Evolutionary conservation across 2,113 vertebrate genomes (phyloP).

Genomic region (Erythrocercus mccallii): DNA sequence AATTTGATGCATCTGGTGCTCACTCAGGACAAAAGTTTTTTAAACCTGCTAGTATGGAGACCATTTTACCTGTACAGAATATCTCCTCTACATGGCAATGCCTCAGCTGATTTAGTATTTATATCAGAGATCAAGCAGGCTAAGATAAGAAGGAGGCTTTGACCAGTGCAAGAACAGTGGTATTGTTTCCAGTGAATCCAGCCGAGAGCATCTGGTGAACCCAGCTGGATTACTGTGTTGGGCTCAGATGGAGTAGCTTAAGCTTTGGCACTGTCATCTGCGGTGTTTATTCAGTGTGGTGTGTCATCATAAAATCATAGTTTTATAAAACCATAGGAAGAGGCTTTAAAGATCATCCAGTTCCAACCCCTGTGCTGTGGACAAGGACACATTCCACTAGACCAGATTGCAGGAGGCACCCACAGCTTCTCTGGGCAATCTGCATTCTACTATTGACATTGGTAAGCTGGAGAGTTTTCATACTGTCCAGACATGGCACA

Average conservation of each 20-base stretch:
- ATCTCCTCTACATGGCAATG: not conserved
- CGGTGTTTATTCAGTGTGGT: not conserved
- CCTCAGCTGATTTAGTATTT: not conserved
- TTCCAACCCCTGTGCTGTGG: rapidly evolving
- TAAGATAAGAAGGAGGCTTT: not conserved
- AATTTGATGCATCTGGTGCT: not conserved
- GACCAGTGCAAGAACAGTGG: not conserved
- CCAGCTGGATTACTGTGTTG: not conserved
- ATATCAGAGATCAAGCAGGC: not conserved
- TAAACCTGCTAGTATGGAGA: not conserved
- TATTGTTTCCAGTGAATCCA: not conserved
- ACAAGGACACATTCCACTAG: not conserved
- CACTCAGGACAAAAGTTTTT: not conserved
- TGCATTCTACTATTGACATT: not conserved
- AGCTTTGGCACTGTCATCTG: not conserved
- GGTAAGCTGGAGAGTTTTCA: not conserved
- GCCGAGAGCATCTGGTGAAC: not conserved
- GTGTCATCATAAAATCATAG: not conserved
- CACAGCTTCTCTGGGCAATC: not conserved
- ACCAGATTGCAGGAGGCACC: not conserved
- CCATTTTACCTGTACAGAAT: rapidly evolving
- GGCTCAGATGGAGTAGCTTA: not conserved
- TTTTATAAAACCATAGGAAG: not conserved
- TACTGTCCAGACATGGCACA: not conserved
- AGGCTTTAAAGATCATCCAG: not conserved